phyloP scores from a whole-genome alignment of 2,888 invertebrate genomes.

The Erannis defoliaria region DNA sequence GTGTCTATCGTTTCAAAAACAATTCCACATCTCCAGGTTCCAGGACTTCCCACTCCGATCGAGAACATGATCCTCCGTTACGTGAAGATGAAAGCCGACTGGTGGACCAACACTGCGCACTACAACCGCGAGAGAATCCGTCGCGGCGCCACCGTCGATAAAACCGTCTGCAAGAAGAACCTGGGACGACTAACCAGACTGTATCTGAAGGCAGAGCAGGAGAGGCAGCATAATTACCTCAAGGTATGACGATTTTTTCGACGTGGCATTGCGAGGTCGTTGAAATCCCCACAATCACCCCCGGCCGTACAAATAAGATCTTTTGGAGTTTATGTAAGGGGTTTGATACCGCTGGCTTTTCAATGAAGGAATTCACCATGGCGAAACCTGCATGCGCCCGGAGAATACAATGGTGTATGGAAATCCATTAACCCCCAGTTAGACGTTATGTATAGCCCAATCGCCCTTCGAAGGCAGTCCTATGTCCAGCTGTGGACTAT shows the following conservation, averaged over 20 bases:
- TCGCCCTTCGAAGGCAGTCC: no score
- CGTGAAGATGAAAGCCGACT: slow-evolving; percentile 99
- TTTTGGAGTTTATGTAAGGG: no score
- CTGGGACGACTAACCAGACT: slow-evolving; percentile 98
- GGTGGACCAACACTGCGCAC: slow-evolving; percentile 99
- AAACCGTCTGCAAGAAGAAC: slow-evolving; percentile 99
- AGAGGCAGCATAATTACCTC: slow-evolving; percentile 99
- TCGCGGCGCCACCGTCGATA: slow-evolving; percentile 99
- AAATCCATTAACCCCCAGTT: no score
- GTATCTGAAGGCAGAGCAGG: slow-evolving; percentile 99
- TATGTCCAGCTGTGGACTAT: no score
- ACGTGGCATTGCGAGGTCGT: no score
- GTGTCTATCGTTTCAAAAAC: not conserved
- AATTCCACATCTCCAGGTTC: slow-evolving; percentile 87
- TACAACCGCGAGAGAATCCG: slow-evolving; percentile 99
- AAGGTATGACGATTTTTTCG: slow-evolving; percentile 86
- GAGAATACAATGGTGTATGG: no score
- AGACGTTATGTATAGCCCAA: no score
- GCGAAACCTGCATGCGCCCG: no score
- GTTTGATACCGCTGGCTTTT: no score
- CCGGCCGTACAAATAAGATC: no score
- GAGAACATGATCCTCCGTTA: slow-evolving; percentile 99
- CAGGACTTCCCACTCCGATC: slow-evolving; percentile 99
- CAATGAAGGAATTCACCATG: no score
- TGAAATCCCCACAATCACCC: no score